These are phyloP conservation scores for Lateolabrax maculatus DNA, from an alignment of 2,797 vertebrate genomes.

Conservation along the genomic window DNA sequence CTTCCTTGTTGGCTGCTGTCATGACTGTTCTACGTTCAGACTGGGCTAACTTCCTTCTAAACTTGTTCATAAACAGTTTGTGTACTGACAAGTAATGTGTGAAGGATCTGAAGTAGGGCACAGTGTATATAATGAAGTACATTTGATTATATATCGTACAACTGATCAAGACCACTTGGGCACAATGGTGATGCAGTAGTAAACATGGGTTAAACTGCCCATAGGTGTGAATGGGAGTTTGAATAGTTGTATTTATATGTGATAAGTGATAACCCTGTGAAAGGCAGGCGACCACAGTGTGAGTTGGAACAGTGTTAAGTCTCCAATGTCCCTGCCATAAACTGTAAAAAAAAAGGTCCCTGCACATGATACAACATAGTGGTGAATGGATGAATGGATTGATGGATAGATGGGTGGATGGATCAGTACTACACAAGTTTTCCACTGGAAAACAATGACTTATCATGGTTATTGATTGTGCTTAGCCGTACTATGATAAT, in stretches of 20 bases:
- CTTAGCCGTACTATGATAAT: background rate
- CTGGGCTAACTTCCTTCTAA: background rate
- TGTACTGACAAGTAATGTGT: too few relatives aligned
- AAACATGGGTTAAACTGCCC: background rate
- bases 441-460: slow-evolving; percentile 4
- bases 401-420: background rate
- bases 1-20: background rate
- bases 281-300: background rate
- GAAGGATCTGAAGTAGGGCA: background rate
- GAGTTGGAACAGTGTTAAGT: background rate
- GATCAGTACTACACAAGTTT: slow-evolving; percentile 9
- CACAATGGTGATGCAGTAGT: background rate
- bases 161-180: background rate
- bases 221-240: background rate
- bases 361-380: background rate
- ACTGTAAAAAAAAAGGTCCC: too few relatives aligned
- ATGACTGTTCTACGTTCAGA: background rate
- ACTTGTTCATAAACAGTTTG: background rate
- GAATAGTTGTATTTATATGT: slow-evolving; percentile 1
- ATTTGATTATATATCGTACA: background rate
- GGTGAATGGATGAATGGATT: background rate
- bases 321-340: background rate
- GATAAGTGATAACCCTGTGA: background rate
- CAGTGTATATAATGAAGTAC: background rate
- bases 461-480: background rate